Conservation (phyloP, 2,113 vertebrate species). For the Rhegmatorhina hoffmannsi region DNA sequence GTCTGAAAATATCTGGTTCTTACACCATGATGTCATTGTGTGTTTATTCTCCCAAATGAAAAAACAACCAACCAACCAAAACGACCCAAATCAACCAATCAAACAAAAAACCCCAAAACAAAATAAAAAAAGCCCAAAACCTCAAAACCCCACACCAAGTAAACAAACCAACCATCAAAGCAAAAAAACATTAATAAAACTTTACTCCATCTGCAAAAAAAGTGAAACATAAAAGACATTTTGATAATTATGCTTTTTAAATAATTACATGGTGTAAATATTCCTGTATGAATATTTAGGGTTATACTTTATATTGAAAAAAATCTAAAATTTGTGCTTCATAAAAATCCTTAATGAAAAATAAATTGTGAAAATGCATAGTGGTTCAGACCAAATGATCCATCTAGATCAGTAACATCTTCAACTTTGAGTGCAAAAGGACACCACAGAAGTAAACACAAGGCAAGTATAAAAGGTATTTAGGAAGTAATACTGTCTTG, state of each 20-base stretch:
- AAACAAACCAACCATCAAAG: background rate
- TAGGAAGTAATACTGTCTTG: background rate
- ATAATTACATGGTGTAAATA: background rate
- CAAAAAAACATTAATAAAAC: background rate
- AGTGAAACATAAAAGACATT: accelerated
- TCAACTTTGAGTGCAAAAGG: background rate
- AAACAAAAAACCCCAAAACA: background rate
- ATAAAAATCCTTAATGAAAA: background rate
- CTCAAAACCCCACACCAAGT: background rate
- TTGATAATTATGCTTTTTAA: background rate
- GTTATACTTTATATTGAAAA: background rate
- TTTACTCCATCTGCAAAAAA: background rate
- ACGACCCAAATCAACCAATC: too few species aligned
- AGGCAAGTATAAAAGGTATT: background rate
- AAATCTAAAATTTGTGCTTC: background rate
- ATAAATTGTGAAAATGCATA: background rate
- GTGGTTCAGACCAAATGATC: background rate
- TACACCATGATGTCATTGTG: background rate
- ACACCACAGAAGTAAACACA: background rate
- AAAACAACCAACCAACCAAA: too few species aligned
- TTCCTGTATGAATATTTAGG: background rate
- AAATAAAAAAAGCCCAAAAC: background rate
- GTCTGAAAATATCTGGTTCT: background rate
- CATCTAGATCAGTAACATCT: background rate
- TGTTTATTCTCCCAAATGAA: background rate